Percentiles rank a stretch among this genome's conserved stretches.
These are phyloP conservation scores for Anser cygnoides DNA, from an alignment of 2,113 vertebrate species.

Conservation along the genomic window DNA sequence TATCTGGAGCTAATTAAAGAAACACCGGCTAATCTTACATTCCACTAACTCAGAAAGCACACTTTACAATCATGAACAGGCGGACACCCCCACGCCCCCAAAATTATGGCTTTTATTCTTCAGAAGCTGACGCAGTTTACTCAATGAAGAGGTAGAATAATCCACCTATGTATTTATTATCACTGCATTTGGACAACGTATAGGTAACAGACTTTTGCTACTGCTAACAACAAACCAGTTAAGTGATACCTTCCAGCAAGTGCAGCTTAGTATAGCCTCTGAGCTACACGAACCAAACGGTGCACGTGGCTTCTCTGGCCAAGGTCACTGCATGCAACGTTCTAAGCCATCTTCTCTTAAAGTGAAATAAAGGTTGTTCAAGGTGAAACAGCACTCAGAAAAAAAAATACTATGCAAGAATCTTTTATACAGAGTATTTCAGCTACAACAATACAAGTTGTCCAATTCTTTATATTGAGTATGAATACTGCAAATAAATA, in stretches of 20 bases:
- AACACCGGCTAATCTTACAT: background rate
- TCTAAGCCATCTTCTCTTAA: background rate
- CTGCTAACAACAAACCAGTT: no score
- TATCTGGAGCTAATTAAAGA: background rate
- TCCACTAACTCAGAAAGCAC: background rate
- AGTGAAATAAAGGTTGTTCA: background rate
- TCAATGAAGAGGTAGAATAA: no score
- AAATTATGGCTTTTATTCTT: no score
- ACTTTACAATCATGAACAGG: background rate
- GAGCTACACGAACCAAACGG: background rate
- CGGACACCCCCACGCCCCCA: background rate
- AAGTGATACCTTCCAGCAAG: no score
- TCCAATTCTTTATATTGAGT: background rate
- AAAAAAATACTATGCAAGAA: background rate
- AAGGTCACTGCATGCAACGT: no score
- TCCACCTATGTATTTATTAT: no score
- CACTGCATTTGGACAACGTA: no score
- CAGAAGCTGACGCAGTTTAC: no score
- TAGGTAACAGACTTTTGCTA: no score
- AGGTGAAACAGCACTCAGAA: background rate
- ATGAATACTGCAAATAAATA: background rate
- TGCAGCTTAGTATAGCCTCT: background rate
- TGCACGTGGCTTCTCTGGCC: background rate
- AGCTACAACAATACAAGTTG: background rate
- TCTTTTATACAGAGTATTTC: background rate